phyloP scores from a whole-genome alignment of 2,888 invertebrate species.

The Iselma pallidipennis region DNA sequence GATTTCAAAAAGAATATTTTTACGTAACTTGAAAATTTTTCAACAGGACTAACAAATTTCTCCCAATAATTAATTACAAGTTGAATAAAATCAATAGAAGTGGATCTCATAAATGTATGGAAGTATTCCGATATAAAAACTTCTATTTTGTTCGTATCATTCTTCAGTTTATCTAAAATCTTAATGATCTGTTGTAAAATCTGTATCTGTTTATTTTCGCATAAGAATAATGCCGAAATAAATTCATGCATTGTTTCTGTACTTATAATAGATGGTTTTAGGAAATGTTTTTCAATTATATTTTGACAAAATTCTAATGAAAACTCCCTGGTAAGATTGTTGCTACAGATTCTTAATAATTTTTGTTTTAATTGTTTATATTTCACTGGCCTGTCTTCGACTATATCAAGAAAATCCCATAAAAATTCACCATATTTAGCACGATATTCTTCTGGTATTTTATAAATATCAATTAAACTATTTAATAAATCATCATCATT shows the following conservation, averaged over 20 bases:
- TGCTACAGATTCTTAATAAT: not conserved
- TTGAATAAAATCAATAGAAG: not conserved
- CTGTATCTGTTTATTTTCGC: not conserved
- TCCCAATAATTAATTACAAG: not conserved
- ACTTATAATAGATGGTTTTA: not conserved
- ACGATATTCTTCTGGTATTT: not conserved
- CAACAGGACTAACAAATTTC: not conserved
- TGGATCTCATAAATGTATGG: not conserved
- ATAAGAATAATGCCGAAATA: not conserved
- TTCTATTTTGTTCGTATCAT: not conserved
- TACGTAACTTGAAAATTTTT: not conserved
- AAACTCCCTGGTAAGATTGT: not conserved
- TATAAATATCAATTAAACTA: not conserved
- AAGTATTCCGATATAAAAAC: not conserved
- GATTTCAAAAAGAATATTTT: not conserved
- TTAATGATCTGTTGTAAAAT: not conserved
- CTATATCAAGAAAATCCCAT: not conserved
- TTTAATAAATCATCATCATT: not conserved
- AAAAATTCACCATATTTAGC: not conserved
- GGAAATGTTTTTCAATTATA: not conserved
- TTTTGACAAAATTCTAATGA: not conserved
- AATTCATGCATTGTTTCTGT: not conserved
- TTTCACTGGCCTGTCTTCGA: not conserved
- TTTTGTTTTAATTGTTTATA: not conserved
- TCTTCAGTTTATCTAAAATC: not conserved